These are phyloP conservation scores for Scarus forsteni DNA, from an alignment of 2,797 vertebrate genomes.

Conservation along the genomic window DNA sequence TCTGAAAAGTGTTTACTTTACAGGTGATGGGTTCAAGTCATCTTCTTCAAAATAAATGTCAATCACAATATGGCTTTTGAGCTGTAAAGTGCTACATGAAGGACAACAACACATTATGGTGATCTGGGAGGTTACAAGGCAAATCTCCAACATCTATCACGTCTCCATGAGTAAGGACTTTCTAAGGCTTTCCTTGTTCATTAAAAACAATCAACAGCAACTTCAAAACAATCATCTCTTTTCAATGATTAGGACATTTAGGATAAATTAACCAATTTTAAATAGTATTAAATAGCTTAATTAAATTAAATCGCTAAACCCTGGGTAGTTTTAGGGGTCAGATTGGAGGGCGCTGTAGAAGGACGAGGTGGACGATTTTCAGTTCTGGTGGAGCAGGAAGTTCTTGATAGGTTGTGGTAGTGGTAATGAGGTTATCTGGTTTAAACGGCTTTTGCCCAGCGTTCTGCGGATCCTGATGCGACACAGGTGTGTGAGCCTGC, in stretches of 20 bases:
- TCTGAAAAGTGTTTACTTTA: not conserved
- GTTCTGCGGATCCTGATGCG: constrained; percentile 88
- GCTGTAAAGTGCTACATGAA: constrained; percentile 27
- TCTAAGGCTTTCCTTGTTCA: constrained; percentile 34
- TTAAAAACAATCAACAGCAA: constrained; percentile 22
- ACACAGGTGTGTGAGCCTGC: constrained; percentile 87
- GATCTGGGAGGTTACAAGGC: constrained; percentile 27
- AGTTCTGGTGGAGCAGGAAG: constrained; percentile 89
- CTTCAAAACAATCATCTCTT: constrained; percentile 1
- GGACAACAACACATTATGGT: constrained; percentile 11
- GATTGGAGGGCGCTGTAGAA: constrained; percentile 8
- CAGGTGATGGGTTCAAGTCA: not conserved
- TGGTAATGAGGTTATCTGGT: constrained; percentile 86
- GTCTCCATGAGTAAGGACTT: constrained; percentile 37
- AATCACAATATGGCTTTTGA: constrained; percentile 14
- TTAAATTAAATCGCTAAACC: constrained; percentile 15
- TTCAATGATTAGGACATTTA: not conserved
- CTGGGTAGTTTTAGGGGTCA: constrained; percentile 1
- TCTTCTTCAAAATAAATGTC: constrained; percentile 14
- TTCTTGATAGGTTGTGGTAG: constrained; percentile 89
- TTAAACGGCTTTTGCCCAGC: constrained; percentile 89
- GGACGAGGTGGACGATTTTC: constrained; percentile 33
- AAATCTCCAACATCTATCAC: constrained; percentile 23
- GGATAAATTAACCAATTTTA: too few relatives aligned
- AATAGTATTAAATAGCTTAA: too few relatives aligned